Percentiles rank a stretch among this genome's conserved stretches.
These are phyloP conservation scores for Gymnothorax javanicus DNA, from an alignment of 2,797 vertebrate species.

Conservation along the genomic window DNA sequence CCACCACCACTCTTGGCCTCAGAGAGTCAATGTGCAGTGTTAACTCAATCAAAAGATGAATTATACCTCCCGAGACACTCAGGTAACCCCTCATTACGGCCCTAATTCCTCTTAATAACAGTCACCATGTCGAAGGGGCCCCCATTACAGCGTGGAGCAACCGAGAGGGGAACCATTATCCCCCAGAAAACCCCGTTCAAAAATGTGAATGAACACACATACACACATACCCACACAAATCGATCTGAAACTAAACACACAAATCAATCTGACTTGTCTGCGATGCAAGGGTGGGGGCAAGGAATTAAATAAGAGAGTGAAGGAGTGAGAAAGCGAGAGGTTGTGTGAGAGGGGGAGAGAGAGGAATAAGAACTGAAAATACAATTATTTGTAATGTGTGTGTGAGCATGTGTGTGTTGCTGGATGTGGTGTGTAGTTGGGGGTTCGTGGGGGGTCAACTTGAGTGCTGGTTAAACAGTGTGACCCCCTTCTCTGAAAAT, in stretches of 20 bases:
- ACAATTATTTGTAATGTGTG: constrained; percentile 17
- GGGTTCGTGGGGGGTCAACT: constrained; percentile 1
- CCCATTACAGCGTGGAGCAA: constrained; percentile 68
- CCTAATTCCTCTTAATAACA: constrained; percentile 79
- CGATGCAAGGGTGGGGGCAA: constrained; percentile 27
- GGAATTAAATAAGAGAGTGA: constrained; percentile 35
- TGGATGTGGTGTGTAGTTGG: not conserved
- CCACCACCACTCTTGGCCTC: constrained; percentile 41
- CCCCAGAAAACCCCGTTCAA: constrained; percentile 56
- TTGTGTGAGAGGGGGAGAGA: not conserved
- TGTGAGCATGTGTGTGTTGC: not conserved
- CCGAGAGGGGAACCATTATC: constrained; percentile 64
- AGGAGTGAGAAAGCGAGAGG: constrained; percentile 20
- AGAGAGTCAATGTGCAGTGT: constrained; percentile 56
- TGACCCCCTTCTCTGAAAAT: constrained; percentile 21
- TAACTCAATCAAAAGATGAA: constrained; percentile 76
- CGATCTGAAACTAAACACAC: constrained; percentile 50
- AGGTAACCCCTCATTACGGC: constrained; percentile 80
- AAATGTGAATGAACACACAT: constrained; percentile 52
- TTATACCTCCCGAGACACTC: constrained; percentile 71
- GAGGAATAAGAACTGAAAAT: constrained; percentile 20
- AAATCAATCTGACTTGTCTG: constrained; percentile 59
- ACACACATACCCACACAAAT: not conserved
- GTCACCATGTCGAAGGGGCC: constrained; percentile 68
- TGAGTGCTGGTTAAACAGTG: constrained; percentile 21